phyloP scores from a whole-genome alignment of 2,113 vertebrate genomes.

The Axis porcinus region DNA sequence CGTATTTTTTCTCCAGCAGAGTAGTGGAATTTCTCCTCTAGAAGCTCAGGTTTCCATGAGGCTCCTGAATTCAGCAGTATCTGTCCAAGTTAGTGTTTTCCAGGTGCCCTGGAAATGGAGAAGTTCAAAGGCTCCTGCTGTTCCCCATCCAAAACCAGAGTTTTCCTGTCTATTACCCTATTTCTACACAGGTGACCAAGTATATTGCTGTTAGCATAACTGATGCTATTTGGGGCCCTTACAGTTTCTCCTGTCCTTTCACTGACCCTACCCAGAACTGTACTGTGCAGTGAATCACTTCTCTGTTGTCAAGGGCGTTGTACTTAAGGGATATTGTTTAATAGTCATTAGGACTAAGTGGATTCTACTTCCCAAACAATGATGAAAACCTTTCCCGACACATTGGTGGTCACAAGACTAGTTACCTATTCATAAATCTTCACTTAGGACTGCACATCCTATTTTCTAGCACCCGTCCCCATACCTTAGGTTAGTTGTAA shows the following conservation, averaged over 20 bases:
- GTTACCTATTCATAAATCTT: neutral
- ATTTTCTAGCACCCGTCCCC: neutral
- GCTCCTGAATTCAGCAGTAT: neutral
- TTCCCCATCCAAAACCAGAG: neutral
- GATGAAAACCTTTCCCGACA: neutral
- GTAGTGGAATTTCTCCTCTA: neutral
- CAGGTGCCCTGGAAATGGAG: neutral
- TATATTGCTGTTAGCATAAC: neutral
- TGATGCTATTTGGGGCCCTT: neutral
- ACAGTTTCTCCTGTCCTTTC: neutral
- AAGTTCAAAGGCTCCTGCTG: neutral
- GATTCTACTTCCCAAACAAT: neutral
- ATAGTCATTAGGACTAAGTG: neutral
- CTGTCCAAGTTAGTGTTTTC: neutral
- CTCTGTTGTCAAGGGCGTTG: neutral
- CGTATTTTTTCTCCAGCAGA: neutral
- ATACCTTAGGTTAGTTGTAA: neutral
- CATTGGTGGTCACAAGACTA: neutral
- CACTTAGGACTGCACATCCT: neutral
- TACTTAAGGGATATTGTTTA: neutral
- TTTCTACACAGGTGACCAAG: neutral
- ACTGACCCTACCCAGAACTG: neutral
- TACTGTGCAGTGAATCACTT: neutral
- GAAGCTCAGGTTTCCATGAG: neutral
- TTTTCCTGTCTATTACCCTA: neutral